Conservation (phyloP, 35 echinoderm and acorn worm genomes). For the Apostichopus californicus region DNA sequence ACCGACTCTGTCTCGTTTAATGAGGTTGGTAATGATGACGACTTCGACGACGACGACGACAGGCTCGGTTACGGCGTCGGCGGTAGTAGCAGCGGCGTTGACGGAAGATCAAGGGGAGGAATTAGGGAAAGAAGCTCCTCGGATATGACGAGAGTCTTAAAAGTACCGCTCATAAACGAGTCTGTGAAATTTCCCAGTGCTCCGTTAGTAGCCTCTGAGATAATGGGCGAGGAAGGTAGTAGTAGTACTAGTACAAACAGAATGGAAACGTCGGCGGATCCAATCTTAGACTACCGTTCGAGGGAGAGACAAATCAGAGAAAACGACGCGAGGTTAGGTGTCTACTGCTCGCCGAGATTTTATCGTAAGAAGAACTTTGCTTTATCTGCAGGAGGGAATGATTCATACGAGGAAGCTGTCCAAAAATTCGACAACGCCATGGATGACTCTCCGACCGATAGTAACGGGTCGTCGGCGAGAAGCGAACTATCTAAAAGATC, state of each 20-base stretch:
- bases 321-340: constrained; percentile 33
- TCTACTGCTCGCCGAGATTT: constrained; percentile 54
- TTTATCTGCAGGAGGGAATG: not conserved
- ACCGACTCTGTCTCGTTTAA: not conserved
- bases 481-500: constrained; percentile 37
- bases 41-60: not conserved
- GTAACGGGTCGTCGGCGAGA: constrained; percentile 52
- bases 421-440: not conserved
- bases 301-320: constrained; percentile 29
- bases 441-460: constrained; percentile 52
- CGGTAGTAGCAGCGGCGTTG: not conserved
- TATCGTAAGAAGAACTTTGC: constrained; percentile 46
- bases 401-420: constrained; percentile 1
- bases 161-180: not conserved
- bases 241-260: not conserved
- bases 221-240: not conserved
- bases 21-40: constrained; percentile 20
- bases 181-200: constrained; percentile 42
- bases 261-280: not conserved
- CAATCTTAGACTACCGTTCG: constrained; percentile 16
- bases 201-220: constrained; percentile 10
- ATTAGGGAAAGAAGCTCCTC: constrained; percentile 26
- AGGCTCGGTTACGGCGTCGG: not conserved
- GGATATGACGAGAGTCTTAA: constrained; percentile 5
- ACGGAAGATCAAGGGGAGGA: not conserved